Evolutionary conservation across 2,113 vertebrate genomes (phyloP), one percentile per base, ranked within the genome.

Genomic region (Phasianus colchicus): DNA sequence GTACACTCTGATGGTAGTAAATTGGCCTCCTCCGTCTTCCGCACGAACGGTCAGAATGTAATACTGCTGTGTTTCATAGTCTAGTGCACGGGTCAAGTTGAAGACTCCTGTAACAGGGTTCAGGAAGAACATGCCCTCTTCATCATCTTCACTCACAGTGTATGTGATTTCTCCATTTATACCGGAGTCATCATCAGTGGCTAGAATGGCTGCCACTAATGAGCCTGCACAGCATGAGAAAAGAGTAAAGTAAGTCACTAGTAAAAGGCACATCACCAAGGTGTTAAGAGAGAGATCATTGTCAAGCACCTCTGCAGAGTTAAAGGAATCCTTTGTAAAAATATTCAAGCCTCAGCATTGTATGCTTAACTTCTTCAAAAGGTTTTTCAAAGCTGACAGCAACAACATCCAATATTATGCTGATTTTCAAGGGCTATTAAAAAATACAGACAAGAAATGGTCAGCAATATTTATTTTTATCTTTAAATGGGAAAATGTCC

Each of bases 21-120:
- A 97, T 50, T 98, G 99, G 3, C 99, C 98, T 2, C 99, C 99
- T 0, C 99, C 99, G 1, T 99, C 99, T 95, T 94, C 97, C 0
- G 99, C 99, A 13, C 93, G 97, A 2, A 98, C 98, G 0, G 98
- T 98, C 36, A 99, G 98, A 30, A 99, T 98, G 67, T 99, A 99
- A 93, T 98, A 99, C 85, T 98, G 98, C 93, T 99, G 99, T 0
- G 82, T 57, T 96, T 99, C 99, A 2, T 98, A 99, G 97, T 99
- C 99, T 93, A 99, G 96, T 0, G 78, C 54, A 1, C 98, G 98
- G 0, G 99, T 99, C 94, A 99, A 98, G 70, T 99, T 99, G 96
- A 99, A 99, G 58, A 99, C 99, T 0, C 99, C 99, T 0, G 99
- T 99, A 55, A 99, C 96, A 0, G 99, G 98, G 92, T 99, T 99